Evolutionary conservation across 2,888 invertebrate species (phyloP), one percentile per base, ranked within the genome.

Genomic region (Ornithoptera priamus): DNA sequence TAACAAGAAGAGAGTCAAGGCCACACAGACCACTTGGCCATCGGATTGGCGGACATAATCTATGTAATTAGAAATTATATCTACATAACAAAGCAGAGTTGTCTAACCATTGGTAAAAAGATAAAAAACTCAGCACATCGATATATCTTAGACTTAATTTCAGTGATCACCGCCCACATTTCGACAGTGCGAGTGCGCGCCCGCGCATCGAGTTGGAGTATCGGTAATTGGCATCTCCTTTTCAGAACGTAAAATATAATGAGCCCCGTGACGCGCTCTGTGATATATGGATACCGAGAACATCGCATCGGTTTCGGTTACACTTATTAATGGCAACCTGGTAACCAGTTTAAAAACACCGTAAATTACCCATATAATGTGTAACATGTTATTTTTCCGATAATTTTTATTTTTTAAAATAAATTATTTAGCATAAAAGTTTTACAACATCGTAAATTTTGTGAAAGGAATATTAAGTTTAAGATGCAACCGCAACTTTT

Each of bases 141-240:
- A 72, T 76, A 76, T 76, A 74, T 75, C 74, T 71, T 75, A 72
- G 72, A 74, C 71, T 81, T 83, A 82, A 82, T 84, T 82, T 79
- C 80, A 69, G 77, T 72, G 76, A 74, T 75, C 74, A 18, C 81
- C 85, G 84, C 86, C 86, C 81, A 82, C 85, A 81, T 85, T 82
- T 85, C 85, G 81, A 78, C 85, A 82, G 74, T 74, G 70, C 75
- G 75, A 76, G 74, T 77, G 74, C 76, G 78, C 78, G 75, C 78
- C 75, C 74, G 75, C 73, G 71, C 73, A 75, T 77, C 77, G 78
- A 78, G 78, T 77, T 75, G 71, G 72, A 77, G 77, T 87, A 89
- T 88, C 89, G 80, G 81, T 89, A 89, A 89, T 90, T 87, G 83
- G 69, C 83, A 86, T 86, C 86, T 81, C 75, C 73, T 78, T 70